Base-by-base conservation (phyloP, 2,888 invertebrate species). In the Siphlonurus alternatus region DNA sequence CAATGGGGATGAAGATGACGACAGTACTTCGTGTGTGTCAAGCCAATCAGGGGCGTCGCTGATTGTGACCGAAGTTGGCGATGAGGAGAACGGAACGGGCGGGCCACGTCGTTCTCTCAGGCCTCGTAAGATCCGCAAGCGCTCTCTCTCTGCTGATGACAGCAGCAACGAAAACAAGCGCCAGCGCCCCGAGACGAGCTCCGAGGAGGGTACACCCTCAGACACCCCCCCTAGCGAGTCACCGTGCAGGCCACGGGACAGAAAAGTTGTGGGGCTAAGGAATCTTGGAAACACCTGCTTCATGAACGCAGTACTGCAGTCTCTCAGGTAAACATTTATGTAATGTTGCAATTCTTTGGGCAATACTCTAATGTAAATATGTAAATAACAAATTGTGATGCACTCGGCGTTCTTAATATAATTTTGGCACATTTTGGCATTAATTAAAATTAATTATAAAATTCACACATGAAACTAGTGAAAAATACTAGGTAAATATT, bases 211-310 rank as follows among this genome's bases (percentile, higher is more conserved):
- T 15, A 38, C 38, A 38, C 38, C 38, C 38, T 38, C 38, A 10
- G 38, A 38, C 38, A 38, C 38, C 7, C 38, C 38, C 38, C 38
- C 38, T 15, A 38, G 38, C 15, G 38, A 38, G 15, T 38, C 38
- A 10, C 38, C 38, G 38, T 38, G 38, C 38, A 68, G 66, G 60
- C 25, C 63, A 70, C 76, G 80, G 70, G 83, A 83, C 67, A 83
- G 83, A 71, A 83, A 80, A 72, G 82, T 86, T 65, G 84, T 86
- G 70, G 89, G 89, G 53, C 78, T 89, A 72, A 80, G 88, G 72
- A 90, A 89, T 78, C 79, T 89, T 73, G 89, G 89, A 69, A 90
- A 89, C 74, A 90, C 89, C 62, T 90, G 89, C 75, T 90, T 89
- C 73, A 89, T 90, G 89, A 89, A 89, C 76, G 88, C 88, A 22